Evolutionary conservation across 2,113 vertebrate species (phyloP).

Genomic region (Vimba vimba): DNA sequence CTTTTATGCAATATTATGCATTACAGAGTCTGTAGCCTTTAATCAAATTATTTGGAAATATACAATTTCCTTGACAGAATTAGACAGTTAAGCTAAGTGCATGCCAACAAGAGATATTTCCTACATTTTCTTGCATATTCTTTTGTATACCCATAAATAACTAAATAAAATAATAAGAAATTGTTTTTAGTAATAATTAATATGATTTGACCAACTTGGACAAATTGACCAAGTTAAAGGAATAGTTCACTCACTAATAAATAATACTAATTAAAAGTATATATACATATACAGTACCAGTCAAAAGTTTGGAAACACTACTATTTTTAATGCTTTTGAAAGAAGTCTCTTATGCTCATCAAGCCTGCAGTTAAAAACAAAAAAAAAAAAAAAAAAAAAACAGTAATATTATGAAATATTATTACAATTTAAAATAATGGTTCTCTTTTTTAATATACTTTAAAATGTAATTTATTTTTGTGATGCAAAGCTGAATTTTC

Average conservation of each 20-base stretch:
- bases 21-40: constrained; percentile 16
- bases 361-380: no score
- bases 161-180: not conserved
- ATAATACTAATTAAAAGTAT: no score
- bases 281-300: no score
- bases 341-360: no score
- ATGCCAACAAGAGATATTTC: not conserved
- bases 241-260: not conserved
- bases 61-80: constrained; percentile 25
- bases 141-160: not conserved
- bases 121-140: not conserved
- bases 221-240: not conserved
- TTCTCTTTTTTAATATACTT: no score
- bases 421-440: no score
- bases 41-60: constrained; percentile 11
- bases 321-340: no score
- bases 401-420: no score
- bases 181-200: not conserved
- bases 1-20: constrained; percentile 25
- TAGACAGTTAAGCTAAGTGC: constrained; percentile 37
- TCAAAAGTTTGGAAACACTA: no score
- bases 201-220: not conserved
- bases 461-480: no score
- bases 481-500: no score
- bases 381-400: no score